Conservation (phyloP, 1,140 invertebrate species). For the Achatina immaculata region DNA sequence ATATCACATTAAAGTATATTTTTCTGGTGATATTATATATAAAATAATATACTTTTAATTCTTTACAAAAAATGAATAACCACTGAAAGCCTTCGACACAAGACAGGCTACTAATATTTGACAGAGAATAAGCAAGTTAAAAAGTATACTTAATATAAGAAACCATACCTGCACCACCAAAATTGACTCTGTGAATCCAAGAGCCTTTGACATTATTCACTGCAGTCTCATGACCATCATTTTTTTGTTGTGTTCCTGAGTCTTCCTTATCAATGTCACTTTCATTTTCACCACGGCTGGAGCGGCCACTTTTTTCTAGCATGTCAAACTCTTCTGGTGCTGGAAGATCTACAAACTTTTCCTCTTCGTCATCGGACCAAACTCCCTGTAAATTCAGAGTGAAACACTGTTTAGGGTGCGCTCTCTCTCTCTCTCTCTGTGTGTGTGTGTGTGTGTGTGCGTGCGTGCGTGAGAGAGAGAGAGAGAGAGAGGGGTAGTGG, state of each 20-base stretch:
- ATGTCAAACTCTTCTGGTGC: conserved; percentile 57
- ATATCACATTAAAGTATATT: too few species aligned
- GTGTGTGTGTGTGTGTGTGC: too few species aligned
- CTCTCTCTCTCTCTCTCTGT: too few species aligned
- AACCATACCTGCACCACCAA: conserved; percentile 14
- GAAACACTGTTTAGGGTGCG: background rate
- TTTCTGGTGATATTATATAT: too few species aligned
- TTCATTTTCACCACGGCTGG: background rate
- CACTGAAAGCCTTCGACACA: too few species aligned
- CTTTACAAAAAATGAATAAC: too few species aligned
- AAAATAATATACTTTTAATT: too few species aligned
- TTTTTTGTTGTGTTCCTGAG: background rate
- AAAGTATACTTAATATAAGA: background rate
- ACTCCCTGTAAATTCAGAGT: background rate
- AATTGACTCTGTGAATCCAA: conserved; percentile 32
- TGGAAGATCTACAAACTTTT: conserved; percentile 67
- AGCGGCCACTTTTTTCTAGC: background rate
- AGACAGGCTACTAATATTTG: too few species aligned
- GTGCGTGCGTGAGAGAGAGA: too few species aligned
- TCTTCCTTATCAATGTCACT: background rate
- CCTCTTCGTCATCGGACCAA: conserved; percentile 65
- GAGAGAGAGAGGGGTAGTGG: conserved; percentile 30
- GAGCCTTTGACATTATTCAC: conserved; percentile 6
- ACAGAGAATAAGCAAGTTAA: too few species aligned
- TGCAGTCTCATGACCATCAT: conserved; percentile 3